Conservation (phyloP, 2,888 invertebrate genomes). For the Neria commutata region DNA sequence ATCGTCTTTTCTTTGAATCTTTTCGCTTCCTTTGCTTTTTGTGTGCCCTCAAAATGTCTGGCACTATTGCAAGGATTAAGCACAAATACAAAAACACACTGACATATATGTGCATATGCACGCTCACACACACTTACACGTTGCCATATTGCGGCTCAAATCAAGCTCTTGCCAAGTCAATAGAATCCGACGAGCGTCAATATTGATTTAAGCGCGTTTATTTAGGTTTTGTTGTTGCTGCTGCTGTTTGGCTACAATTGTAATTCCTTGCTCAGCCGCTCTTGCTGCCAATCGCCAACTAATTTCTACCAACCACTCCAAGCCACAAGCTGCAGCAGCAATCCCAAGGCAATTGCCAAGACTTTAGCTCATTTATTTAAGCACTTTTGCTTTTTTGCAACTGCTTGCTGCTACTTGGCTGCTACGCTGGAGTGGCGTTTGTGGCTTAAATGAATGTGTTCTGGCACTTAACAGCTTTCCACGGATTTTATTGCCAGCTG, state of each 20-base stretch:
- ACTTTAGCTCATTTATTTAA: neutral
- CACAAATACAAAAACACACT: too few relatives aligned
- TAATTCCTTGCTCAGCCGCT: neutral
- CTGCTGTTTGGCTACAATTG: neutral
- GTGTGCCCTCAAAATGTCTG: too few relatives aligned
- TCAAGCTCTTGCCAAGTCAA: too few relatives aligned
- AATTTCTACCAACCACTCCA: constrained; percentile 8
- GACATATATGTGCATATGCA: too few relatives aligned
- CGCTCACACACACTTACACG: too few relatives aligned
- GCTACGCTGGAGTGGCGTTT: constrained; percentile 14
- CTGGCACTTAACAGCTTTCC: constrained; percentile 44
- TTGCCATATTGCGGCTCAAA: too few relatives aligned
- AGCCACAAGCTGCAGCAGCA: too few relatives aligned
- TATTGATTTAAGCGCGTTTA: constrained; percentile 38
- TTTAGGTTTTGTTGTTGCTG: neutral
- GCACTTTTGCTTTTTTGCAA: constrained; percentile 1
- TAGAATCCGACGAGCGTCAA: constrained; percentile 42
- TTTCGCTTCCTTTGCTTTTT: too few relatives aligned
- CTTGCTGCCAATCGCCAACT: neutral
- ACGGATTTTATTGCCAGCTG: constrained; percentile 25
- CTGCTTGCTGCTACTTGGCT: constrained; percentile 38
- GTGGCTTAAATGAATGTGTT: neutral
- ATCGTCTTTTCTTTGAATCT: too few relatives aligned
- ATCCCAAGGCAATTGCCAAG: constrained; percentile 35
- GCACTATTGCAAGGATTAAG: too few relatives aligned